These are phyloP conservation scores for Ornithoptera priamus DNA, from an alignment of 2,888 invertebrate genomes.

Conservation along the genomic window DNA sequence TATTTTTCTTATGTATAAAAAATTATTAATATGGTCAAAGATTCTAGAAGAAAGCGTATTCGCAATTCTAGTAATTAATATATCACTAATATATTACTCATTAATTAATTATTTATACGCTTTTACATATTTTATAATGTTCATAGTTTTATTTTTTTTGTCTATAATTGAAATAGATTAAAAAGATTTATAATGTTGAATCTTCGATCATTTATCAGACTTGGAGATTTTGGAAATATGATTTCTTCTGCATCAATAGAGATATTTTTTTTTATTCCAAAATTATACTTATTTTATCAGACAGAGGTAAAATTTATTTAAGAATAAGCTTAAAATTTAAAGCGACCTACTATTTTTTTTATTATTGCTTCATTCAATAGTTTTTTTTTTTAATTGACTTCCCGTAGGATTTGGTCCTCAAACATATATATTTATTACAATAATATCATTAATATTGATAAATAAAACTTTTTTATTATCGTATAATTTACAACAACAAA, in stretches of 20 bases:
- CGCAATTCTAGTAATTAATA: conserved; percentile 10
- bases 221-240: not conserved
- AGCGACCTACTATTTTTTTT: not conserved
- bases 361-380: not conserved
- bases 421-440: no score
- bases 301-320: not conserved
- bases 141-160: no score
- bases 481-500: no score
- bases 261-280: not conserved
- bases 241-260: not conserved
- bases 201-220: not conserved
- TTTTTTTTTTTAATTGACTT: not conserved
- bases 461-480: no score
- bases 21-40: not conserved
- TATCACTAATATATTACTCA: conserved; percentile 4
- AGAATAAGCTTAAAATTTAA: not conserved
- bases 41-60: conserved; percentile 17
- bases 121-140: no score
- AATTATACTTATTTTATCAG: not conserved
- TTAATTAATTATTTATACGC: not conserved
- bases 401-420: not conserved
- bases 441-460: no score
- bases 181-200: not conserved
- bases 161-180: no score
- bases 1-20: not conserved